These are phyloP conservation scores for Lacanobia wlatinum DNA, from an alignment of 2,888 invertebrate genomes.

Conservation along the genomic window DNA sequence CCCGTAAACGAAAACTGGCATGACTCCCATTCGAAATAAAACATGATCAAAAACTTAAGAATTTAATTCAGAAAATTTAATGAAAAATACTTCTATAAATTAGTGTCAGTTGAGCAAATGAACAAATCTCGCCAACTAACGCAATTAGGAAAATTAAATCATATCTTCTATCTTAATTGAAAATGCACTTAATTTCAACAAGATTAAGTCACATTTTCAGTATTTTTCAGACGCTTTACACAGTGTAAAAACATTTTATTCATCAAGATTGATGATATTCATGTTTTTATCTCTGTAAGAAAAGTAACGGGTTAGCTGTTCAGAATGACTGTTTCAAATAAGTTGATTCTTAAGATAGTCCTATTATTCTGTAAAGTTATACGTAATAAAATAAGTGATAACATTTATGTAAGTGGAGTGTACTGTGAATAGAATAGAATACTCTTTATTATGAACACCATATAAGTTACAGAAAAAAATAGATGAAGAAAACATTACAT, in stretches of 20 bases:
- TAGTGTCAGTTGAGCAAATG: constrained; percentile 1
- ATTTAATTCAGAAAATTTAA: constrained; percentile 18
- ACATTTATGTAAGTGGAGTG: neutral
- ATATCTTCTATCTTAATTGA: constrained; percentile 2
- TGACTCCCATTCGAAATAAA: constrained; percentile 18
- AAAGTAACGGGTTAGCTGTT: neutral
- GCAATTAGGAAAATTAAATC: constrained; percentile 20
- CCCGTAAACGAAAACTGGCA: constrained; percentile 5
- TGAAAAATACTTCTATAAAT: constrained; percentile 11
- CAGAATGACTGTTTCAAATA: neutral
- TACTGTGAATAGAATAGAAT: too few species aligned
- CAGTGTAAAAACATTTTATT: constrained; percentile 10
- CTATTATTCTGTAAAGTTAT: too few species aligned
- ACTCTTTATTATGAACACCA: too few species aligned
- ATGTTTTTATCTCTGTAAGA: constrained; percentile 13
- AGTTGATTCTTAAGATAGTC: neutral
- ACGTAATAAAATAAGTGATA: too few species aligned
- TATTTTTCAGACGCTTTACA: neutral
- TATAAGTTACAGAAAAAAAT: too few species aligned
- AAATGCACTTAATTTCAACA: constrained; percentile 12
- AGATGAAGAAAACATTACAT: too few species aligned
- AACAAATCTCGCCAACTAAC: neutral
- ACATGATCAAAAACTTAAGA: constrained; percentile 27
- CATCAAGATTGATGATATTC: constrained; percentile 7
- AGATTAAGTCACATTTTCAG: constrained; percentile 7